Evolutionary conservation across 1,140 invertebrate species (phyloP), one percentile per base, ranked within the genome.

Genomic region (Platyscapa corneri): DNA sequence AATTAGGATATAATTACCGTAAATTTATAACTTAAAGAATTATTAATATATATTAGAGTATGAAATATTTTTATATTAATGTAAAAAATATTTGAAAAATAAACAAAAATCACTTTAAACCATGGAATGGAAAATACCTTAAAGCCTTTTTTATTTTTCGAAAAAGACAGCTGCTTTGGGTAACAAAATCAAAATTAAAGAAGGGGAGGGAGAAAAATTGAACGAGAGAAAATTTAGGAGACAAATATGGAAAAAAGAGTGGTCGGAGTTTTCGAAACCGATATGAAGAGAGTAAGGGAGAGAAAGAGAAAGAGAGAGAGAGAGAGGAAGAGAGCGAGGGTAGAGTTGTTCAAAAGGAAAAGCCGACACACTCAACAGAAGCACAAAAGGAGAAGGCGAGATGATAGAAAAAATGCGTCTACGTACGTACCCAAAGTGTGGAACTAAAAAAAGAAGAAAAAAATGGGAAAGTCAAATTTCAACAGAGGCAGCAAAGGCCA

Each of bases 401-500:
- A 34, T 14, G 65, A 70, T 70, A n/a, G 39, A 74, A 74, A 74
- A 74, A 74, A 39, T 74, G 37, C 46, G 23, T 23, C 18, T 18
- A 14, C 27, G 42, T 37, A 49, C 27, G 14, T 2, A 0, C 10
- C 0, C 3, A 76, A 32, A 76, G 46, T 46, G 74, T 76, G 16
- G n/a, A 49, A 20, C 27, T 5, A 76, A 30, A 56, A 49, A 56
- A 32, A 7, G 34, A 34, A 56, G 30, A 49, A 77, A 78, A 78
- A 78, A 56, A 49, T 56, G 46, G 76, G 46, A 78, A 78, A 60
- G 76, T 78, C 49, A 34, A 78, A 20, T 5, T 53, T 78, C n/a
- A 32, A 78, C 27, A 60, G 67, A 23, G 32, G 34, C 6, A 39
- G 42, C 14, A 75, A n/a, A 49, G 12, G 76, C 30, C 76, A 56